These are phyloP conservation scores for Hypercompe scribonia DNA, from an alignment of 2,888 invertebrate species.

Conservation along the genomic window DNA sequence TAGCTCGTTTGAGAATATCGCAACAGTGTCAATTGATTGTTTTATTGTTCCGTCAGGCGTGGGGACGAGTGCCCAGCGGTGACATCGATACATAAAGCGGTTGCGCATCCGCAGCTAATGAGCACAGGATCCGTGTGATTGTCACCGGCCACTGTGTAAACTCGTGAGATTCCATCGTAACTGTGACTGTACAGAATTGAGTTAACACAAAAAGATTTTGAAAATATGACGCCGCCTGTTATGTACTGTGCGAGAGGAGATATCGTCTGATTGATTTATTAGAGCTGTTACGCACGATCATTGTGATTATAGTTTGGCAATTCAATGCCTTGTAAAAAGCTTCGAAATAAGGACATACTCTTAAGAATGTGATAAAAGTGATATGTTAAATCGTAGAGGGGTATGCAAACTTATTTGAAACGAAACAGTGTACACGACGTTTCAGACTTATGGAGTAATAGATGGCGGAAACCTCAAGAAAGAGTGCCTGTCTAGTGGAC, in stretches of 20 bases:
- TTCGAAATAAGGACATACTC: conserved; percentile 30
- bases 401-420: conserved; percentile 8
- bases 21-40: conserved; percentile 79
- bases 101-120: conserved; percentile 76
- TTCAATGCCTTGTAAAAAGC: conserved; percentile 40
- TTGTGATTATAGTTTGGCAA: conserved; percentile 50
- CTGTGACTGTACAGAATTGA: conserved; percentile 64
- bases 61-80: conserved; percentile 59
- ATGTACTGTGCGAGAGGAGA: conserved; percentile 57
- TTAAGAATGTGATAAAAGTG: conserved; percentile 15
- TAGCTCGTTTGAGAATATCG: conserved; percentile 69
- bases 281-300: conserved; percentile 60
- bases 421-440: conserved; percentile 3
- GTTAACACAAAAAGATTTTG: conserved; percentile 67
- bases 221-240: conserved; percentile 66
- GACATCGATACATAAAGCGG: conserved; percentile 83
- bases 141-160: conserved; percentile 67
- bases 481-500: conserved; percentile 60
- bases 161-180: conserved; percentile 60
- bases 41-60: conserved; percentile 77
- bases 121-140: conserved; percentile 78
- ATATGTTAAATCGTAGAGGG: conserved; percentile 2
- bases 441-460: conserved; percentile 47
- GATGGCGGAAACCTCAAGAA: conserved; percentile 53
- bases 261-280: conserved; percentile 69